Conservation (phyloP, 2,888 invertebrate genomes). For the Pammene fasciana region DNA sequence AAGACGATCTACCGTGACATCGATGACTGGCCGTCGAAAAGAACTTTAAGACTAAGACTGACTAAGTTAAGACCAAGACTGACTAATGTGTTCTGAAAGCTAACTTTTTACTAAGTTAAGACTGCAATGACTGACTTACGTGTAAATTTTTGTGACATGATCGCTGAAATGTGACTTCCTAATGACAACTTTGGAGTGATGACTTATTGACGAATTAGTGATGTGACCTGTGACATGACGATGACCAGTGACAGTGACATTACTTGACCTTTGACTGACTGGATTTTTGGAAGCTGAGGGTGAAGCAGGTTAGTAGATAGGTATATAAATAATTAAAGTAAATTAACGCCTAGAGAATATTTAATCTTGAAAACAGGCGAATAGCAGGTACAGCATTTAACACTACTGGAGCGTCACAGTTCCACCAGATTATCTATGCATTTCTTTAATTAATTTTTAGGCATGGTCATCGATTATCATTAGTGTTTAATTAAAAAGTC, state of each 20-base stretch:
- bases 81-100: constrained; percentile 4
- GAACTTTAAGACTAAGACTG: constrained; percentile 18
- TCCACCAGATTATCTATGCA: too few species aligned
- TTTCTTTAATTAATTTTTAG: too few species aligned
- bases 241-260: constrained; percentile 50
- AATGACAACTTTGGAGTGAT: neutral
- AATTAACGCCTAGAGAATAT: too few species aligned
- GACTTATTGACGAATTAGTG: constrained; percentile 44
- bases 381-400: too few species aligned
- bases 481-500: too few species aligned
- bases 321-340: neutral
- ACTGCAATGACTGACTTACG: too few species aligned
- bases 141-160: too few species aligned
- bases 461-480: too few species aligned
- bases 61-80: constrained; percentile 13
- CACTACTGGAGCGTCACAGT: too few species aligned
- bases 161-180: neutral
- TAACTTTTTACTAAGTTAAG: neutral
- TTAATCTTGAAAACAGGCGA: too few species aligned
- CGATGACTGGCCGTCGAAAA: constrained; percentile 35
- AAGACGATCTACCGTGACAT: constrained; percentile 49
- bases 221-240: constrained; percentile 46
- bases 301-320: neutral
- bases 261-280: constrained; percentile 59
- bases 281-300: constrained; percentile 24